Evolutionary conservation across 2,797 vertebrate species (phyloP), one percentile per base, ranked within the genome.

Genomic region (Hydrophis major): DNA sequence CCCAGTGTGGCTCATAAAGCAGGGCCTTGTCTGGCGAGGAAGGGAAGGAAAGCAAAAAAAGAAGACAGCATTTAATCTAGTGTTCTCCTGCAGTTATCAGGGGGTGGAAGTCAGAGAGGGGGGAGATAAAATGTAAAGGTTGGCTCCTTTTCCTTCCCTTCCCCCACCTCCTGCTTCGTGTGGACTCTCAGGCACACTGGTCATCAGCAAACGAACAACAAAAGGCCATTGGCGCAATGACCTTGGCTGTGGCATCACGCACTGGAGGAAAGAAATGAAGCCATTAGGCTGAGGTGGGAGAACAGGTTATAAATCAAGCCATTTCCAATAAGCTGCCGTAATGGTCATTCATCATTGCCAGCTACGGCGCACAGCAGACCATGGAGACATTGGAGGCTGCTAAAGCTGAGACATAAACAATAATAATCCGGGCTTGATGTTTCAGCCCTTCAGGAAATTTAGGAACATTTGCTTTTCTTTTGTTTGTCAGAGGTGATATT

Each of bases 301-400:
- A 98, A 96, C 98, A 97, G 98, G 98, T 98, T 98, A 99, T 99
- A 99, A 99, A 99, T 99, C 99, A 99, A 98, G 98, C 98, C 98
- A 98, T 99, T 99, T 99, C 99, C 99, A 99, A 99, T 99, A 99
- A 99, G 99, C 99, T 98, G 98, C 99, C 98, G 98, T 99, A 99
- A 99, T 99, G 99, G 99, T 98, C 98, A 99, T 99, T 98, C 99
- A 99, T 99, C 99, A 99, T 98, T 98, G 98, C 98, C 97, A 98
- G 97, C 97, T 96, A 96, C 97, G 47, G 97, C 96, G 96, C 97
- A 98, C 98, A 97, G 97, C 98, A 97, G 98, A 98, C 98, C 98
- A 98, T 98, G 98, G 98, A 98, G 98, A 98, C 98, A 98, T 98
- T 97, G 98, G 98, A 98, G 93, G 97, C 98, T 97, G 98, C 97